A percentile compares a stretch with the other conserved stretches of the same genome.
phyloP scores from a whole-genome alignment of 2,113 vertebrate genomes.

The Spermophilus dauricus region DNA sequence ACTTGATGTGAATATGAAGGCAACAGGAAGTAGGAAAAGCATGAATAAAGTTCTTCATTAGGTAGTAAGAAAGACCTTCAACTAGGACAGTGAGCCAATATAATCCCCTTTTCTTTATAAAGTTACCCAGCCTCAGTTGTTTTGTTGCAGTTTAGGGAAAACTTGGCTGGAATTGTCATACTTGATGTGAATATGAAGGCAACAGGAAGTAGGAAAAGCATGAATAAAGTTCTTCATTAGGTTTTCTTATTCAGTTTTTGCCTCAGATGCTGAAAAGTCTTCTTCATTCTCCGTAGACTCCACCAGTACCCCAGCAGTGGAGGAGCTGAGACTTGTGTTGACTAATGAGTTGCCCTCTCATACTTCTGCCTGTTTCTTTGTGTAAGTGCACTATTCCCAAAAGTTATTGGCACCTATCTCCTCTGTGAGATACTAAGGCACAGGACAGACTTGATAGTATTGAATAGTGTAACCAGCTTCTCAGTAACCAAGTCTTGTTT shows the following conservation, averaged over 20 bases:
- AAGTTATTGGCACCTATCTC: neutral
- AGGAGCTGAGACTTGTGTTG: neutral
- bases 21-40: neutral
- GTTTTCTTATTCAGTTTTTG: neutral
- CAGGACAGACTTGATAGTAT: neutral
- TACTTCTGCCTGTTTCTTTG: neutral
- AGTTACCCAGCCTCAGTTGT: neutral
- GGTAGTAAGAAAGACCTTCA: neutral
- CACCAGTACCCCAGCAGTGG: neutral
- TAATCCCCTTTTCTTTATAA: neutral
- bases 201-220: neutral
- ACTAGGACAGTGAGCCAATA: neutral
- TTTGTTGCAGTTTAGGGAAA: neutral
- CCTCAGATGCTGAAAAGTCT: neutral
- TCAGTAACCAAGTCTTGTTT: neutral
- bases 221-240: neutral
- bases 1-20: neutral
- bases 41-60: neutral
- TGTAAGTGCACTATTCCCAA: neutral
- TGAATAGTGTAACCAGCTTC: neutral
- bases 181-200: neutral
- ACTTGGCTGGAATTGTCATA: neutral
- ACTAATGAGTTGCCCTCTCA: neutral
- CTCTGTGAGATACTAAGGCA: neutral
- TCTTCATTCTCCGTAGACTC: neutral